Percentiles rank a stretch among this genome's conserved stretches.
These are phyloP conservation scores for Timandra comae DNA, from an alignment of 2,888 invertebrate genomes.

Conservation along the genomic window DNA sequence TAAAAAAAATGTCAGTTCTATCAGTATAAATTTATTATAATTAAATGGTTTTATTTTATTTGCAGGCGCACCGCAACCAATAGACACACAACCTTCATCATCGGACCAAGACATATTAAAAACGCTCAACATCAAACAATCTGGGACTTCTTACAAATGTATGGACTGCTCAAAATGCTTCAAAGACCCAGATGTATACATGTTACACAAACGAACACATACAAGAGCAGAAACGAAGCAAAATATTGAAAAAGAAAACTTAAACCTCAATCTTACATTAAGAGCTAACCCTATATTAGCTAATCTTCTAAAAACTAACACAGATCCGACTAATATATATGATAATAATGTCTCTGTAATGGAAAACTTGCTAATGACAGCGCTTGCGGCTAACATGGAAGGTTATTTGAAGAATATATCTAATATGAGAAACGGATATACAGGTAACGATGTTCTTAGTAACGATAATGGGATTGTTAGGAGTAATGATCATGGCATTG, in stretches of 20 bases:
- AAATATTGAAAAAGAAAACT: slow-evolving; percentile 44
- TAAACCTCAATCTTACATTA: slow-evolving; percentile 40
- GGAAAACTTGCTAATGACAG: slow-evolving; percentile 53
- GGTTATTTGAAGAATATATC: slow-evolving; percentile 46
- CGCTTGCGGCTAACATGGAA: slow-evolving; percentile 51
- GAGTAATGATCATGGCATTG: no score
- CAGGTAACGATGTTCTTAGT: no score
- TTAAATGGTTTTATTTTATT: background rate
- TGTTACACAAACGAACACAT: slow-evolving; percentile 52
- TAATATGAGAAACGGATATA: slow-evolving; percentile 29
- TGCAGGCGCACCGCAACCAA: background rate
- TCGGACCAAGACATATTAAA: slow-evolving; percentile 7
- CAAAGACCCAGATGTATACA: slow-evolving; percentile 63
- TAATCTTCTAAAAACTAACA: slow-evolving; percentile 41
- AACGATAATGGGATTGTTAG: no score
- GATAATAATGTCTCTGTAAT: slow-evolving; percentile 30
- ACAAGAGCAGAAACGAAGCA: no score
- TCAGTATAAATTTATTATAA: no score
- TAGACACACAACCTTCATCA: slow-evolving; percentile 9
- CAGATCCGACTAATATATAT: slow-evolving; percentile 27
- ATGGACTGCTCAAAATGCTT: slow-evolving; percentile 60
- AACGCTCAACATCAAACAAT: slow-evolving; percentile 5
- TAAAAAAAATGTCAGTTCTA: no score
- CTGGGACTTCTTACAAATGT: slow-evolving; percentile 41
- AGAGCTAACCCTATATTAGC: slow-evolving; percentile 62